Evolutionary conservation across 2,113 vertebrate genomes (phyloP).

Genomic region (Dascyllus trimaculatus): DNA sequence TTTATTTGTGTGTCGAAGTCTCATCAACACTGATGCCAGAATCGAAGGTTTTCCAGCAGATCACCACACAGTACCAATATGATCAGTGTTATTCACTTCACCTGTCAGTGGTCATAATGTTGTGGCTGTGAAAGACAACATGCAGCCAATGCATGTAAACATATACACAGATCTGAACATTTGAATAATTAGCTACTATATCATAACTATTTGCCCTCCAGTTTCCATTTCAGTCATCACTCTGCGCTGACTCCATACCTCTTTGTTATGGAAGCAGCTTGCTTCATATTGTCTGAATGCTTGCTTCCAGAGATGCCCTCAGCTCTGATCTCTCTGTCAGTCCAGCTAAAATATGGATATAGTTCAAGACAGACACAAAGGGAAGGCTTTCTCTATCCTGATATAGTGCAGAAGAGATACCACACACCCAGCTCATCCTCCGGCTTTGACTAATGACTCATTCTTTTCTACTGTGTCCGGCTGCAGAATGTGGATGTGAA

Average conservation of each 20-base stretch:
- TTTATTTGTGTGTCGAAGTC: too few relatives aligned
- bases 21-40: too few relatives aligned
- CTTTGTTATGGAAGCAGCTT: slow-evolving; percentile 12
- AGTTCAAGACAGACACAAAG: slow-evolving; percentile 31
- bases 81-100: too few relatives aligned
- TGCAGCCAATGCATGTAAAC: too few relatives aligned
- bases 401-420: slow-evolving; percentile 10
- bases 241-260: background rate
- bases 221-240: background rate
- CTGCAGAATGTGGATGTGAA: slow-evolving; percentile 8
- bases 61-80: too few relatives aligned
- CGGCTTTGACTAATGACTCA: slow-evolving; percentile 51
- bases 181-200: too few relatives aligned
- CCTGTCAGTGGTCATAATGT: too few relatives aligned
- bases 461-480: slow-evolving; percentile 8
- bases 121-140: too few relatives aligned
- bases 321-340: slow-evolving; percentile 27
- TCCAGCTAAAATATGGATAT: slow-evolving; percentile 39
- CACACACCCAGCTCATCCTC: slow-evolving; percentile 21
- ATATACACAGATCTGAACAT: too few relatives aligned
- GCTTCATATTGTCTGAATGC: slow-evolving; percentile 16
- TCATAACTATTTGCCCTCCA: background rate
- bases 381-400: slow-evolving; percentile 7
- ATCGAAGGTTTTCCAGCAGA: too few relatives aligned
- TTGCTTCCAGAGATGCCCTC: slow-evolving; percentile 22